Conservation (phyloP, 2,113 vertebrate species). For the Peromyscus maniculatus region DNA sequence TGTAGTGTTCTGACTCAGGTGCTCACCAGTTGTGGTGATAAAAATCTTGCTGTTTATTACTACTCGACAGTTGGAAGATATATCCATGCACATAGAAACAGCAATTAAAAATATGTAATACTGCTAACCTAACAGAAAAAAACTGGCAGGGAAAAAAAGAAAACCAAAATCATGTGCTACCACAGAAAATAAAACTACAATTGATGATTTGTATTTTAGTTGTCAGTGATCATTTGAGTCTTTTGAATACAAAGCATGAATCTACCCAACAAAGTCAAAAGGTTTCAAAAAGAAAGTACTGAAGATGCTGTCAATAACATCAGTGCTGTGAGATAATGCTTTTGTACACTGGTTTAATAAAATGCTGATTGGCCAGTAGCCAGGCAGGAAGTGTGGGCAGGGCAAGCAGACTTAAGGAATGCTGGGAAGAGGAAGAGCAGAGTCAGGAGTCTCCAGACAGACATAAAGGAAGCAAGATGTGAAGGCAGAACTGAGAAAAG, state of each 20-base stretch:
- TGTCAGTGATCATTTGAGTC: conserved; percentile 43
- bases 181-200: conserved; percentile 66
- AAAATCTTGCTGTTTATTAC: conserved; percentile 71
- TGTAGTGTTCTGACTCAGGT: conserved; percentile 47
- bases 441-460: no score
- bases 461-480: no score
- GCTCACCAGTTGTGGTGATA: conserved; percentile 72
- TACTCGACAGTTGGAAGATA: conserved; percentile 68
- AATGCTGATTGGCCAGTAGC: no score
- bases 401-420: no score
- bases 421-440: no score
- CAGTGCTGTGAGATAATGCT: no score
- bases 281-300: background rate
- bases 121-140: conserved; percentile 61
- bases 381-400: no score
- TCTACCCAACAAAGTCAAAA: background rate
- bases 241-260: background rate
- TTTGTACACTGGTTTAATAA: no score
- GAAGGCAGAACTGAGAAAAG: no score
- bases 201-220: conserved; percentile 49
- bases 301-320: background rate
- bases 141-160: conserved; percentile 58
- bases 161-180: conserved; percentile 28
- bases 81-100: conserved; percentile 60
- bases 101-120: conserved; percentile 75